A percentile compares a stretch with the other conserved stretches of the same genome.
Conservation (phyloP, 1,140 invertebrate genomes). For the Cyclargus thomasi region DNA sequence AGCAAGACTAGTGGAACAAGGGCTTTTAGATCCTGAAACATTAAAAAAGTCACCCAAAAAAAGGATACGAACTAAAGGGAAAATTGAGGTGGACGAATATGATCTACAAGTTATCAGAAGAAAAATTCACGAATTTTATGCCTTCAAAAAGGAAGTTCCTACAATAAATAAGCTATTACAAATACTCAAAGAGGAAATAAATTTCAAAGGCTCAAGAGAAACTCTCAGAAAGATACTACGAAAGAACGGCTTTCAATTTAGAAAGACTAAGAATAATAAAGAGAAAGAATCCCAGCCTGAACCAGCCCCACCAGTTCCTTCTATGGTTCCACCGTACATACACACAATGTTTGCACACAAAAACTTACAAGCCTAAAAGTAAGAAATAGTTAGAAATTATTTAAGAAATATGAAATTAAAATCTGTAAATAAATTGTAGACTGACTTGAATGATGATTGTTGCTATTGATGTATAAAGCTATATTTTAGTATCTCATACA, state of each 20-base stretch:
- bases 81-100: slow-evolving; percentile 66
- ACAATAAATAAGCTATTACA: slow-evolving; percentile 63
- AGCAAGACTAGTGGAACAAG: slow-evolving; percentile 62
- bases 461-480: too few species aligned
- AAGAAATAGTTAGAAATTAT: not conserved
- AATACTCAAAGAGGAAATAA: slow-evolving; percentile 65
- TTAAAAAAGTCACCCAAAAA: slow-evolving; percentile 60
- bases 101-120: slow-evolving; percentile 62
- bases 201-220: slow-evolving; percentile 64
- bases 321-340: slow-evolving; percentile 61
- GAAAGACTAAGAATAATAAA: slow-evolving; percentile 64
- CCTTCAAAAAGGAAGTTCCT: slow-evolving; percentile 67
- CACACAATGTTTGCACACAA: slow-evolving; percentile 65
- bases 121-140: slow-evolving; percentile 66
- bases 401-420: not conserved
- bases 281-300: slow-evolving; percentile 56
- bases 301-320: slow-evolving; percentile 46
- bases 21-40: slow-evolving; percentile 60
- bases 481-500: too few species aligned
- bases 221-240: slow-evolving; percentile 59
- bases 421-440: slow-evolving; percentile 6
- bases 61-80: slow-evolving; percentile 60
- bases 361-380: slow-evolving; percentile 53
- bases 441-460: not conserved
- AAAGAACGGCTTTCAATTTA: slow-evolving; percentile 67